A percentile compares a stretch with the other conserved stretches of the same genome.
Conservation (phyloP, 2,797 vertebrate species). For the Scleropages formosus region DNA sequence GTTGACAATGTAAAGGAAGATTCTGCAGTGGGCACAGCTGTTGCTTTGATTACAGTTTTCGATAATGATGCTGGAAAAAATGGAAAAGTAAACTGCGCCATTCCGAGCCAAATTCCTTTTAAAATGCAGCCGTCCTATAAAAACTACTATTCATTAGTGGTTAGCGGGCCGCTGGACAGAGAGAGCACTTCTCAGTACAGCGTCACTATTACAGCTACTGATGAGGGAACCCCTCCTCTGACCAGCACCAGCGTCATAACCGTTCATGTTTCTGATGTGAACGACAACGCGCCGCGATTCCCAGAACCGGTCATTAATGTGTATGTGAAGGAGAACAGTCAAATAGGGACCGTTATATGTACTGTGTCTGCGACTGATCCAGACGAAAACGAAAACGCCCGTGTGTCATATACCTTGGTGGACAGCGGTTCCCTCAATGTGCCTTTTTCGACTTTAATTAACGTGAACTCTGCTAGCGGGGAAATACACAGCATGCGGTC, state of each 20-base stretch:
- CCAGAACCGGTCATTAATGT: too few species aligned
- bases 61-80: constrained; percentile 54
- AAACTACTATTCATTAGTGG: constrained; percentile 47
- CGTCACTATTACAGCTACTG: not conserved
- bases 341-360: too few species aligned
- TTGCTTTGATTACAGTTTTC: constrained; percentile 49
- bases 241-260: constrained; percentile 36
- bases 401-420: too few species aligned
- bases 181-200: not conserved
- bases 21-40: constrained; percentile 52
- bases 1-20: constrained; percentile 64
- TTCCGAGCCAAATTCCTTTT: constrained; percentile 41
- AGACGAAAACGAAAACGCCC: too few species aligned
- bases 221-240: not conserved
- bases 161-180: constrained; percentile 41
- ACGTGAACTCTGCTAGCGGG: too few species aligned
- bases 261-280: constrained; percentile 52
- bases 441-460: too few species aligned
- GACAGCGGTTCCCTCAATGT: too few species aligned
- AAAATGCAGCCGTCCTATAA: constrained; percentile 44
- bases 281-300: too few species aligned
- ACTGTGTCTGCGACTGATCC: too few species aligned
- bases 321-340: too few species aligned
- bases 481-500: too few species aligned
- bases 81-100: constrained; percentile 44